phyloP scores from a whole-genome alignment of 2,113 vertebrate species.

The Nyctereutes procyonoides region DNA sequence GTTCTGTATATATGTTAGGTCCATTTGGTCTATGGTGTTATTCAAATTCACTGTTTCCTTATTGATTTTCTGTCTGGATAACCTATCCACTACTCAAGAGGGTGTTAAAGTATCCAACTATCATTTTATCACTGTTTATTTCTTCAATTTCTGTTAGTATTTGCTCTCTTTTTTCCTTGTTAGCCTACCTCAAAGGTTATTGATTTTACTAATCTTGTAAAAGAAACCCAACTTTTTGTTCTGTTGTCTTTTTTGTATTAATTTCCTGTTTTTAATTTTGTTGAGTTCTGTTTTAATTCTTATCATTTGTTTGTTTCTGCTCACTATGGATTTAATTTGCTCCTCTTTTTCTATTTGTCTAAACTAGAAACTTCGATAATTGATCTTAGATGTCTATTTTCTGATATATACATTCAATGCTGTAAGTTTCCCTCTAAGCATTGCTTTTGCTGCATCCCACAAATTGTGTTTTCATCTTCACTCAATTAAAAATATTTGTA shows the following conservation, averaged over 20 bases:
- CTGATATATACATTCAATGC: not conserved
- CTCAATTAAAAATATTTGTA: not conserved
- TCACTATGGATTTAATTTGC: not conserved
- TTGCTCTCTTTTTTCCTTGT: not conserved
- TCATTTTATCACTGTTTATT: not conserved
- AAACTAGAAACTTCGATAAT: not conserved
- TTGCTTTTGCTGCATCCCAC: not conserved
- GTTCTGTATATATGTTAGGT: not conserved
- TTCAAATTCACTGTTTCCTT: not conserved
- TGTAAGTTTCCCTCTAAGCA: not conserved
- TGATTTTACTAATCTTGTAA: not conserved
- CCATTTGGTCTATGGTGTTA: not conserved
- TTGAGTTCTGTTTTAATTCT: not conserved
- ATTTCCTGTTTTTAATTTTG: not conserved
- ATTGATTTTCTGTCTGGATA: not conserved
- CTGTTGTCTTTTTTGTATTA: not conserved
- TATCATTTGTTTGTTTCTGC: not conserved
- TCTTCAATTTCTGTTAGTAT: not conserved
- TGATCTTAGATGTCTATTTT: not conserved
- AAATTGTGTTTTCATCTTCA: not conserved
- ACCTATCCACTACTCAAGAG: not conserved
- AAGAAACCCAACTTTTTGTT: not conserved
- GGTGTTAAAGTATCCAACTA: not conserved
- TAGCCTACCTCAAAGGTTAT: not conserved
- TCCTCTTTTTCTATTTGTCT: not conserved